A percentile compares a stretch with the other conserved stretches of the same genome.
phyloP scores from a whole-genome alignment of 1,140 invertebrate species.

The Himalopsyche phryganea region DNA sequence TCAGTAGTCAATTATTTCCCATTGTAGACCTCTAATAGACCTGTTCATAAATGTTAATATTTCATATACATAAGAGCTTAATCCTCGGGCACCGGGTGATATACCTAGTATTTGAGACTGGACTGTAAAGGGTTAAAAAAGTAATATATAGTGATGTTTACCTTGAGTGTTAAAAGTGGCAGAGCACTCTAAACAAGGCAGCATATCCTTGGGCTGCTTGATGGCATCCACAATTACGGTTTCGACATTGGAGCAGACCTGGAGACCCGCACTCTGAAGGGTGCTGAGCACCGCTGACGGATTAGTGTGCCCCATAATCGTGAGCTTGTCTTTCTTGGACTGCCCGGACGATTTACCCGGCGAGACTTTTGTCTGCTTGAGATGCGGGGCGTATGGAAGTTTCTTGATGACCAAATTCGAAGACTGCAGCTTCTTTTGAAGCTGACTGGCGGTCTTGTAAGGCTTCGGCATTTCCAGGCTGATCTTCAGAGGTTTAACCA shows the following conservation, averaged over 20 bases:
- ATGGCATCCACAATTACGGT: constrained; percentile 1
- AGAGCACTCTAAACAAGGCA: constrained; percentile 24
- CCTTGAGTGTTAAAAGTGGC: constrained; percentile 22
- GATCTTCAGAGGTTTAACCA: constrained; percentile 13
- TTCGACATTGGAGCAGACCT: constrained; percentile 9
- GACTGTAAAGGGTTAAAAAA: too few species aligned
- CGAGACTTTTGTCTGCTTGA: constrained; percentile 1
- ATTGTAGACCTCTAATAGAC: too few species aligned
- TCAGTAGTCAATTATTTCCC: too few species aligned
- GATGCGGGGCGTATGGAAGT: constrained; percentile 7
- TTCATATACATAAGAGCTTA: too few species aligned
- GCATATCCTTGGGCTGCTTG: constrained; percentile 17
- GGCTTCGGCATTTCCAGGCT: not conserved
- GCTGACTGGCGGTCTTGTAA: constrained; percentile 10
- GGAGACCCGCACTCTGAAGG: constrained; percentile 14
- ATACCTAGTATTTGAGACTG: too few species aligned
- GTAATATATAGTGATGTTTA: too few species aligned
- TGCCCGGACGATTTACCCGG: not conserved
- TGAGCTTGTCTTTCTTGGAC: constrained; percentile 4
- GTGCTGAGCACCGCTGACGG: constrained; percentile 5
- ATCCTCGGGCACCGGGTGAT: too few species aligned
- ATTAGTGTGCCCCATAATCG: constrained; percentile 1
- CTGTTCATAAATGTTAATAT: too few species aligned
- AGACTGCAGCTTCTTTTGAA: constrained; percentile 18
- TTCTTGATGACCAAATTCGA: constrained; percentile 23